Base-by-base conservation (phyloP, 2,113 vertebrate genomes). In the Oenanthe oenanthe region DNA sequence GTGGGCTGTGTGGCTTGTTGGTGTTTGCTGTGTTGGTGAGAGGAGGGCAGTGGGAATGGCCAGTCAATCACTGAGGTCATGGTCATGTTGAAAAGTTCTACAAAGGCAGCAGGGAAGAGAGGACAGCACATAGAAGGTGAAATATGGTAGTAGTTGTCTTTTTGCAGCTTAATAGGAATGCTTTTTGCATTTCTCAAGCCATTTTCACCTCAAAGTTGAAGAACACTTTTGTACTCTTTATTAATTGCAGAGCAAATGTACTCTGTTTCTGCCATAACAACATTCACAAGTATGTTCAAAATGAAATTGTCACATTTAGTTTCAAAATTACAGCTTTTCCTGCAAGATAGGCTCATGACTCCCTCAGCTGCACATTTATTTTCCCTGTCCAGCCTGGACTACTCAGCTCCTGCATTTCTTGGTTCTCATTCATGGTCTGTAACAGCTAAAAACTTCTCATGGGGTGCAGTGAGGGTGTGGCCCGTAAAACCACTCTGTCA, bases 371-470 rank as follows among this genome's bases (percentile, higher is more conserved):
- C 29, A 24, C 29, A 26, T 62, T 50, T 48, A 45, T 72, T 42
- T 42, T n/a, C 47, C 17, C 29, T 31, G 9, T 72, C 34, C 24
- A 20, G 36, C 17, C 65, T 50, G 58, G 32, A 38, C 40, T 61
- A 40, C 24, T 54, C n/a, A 16, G 6, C 18, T 80, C 9, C n/a
- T 38, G 19, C 0, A 0, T 48, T 60, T 15, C 34, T 76, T 0
- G 0, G 28, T 58, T 85, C 26, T 42, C 50, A 32, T 21, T 89
- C 9, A 6, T 2, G 2, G 24, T 73, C 17, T 5, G 2, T 34
- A 67, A 19, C 9, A 38, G 38, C 51, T 29, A 28, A 38, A 57
- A 62, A 22, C 10, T 47, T 62, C 47, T 62, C 7, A 15, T 13
- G 12, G n/a, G 42, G 15, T 10, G 29, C 48, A 32, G 42, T 34